Evolutionary conservation across 53 echinoderm and acorn worm genomes (phyloP).

Genomic region (Arbacia lixula): DNA sequence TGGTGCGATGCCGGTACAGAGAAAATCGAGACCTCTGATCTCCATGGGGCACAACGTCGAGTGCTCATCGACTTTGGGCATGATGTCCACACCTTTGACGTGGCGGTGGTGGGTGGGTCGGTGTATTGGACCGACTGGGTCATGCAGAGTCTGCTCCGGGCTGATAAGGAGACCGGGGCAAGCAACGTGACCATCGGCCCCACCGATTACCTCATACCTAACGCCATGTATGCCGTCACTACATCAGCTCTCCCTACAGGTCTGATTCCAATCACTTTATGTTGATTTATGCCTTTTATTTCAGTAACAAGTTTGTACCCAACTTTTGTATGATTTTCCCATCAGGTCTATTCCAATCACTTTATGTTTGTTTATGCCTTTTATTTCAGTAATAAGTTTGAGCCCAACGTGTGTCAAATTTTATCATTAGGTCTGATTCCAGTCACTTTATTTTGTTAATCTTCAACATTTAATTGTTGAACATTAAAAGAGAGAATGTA

Average conservation of each 20-base stretch:
- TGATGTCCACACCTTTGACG: constrained; percentile 61
- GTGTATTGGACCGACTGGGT: constrained; percentile 84
- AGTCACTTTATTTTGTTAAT: neutral
- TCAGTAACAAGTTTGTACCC: constrained; percentile 34
- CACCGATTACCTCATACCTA: constrained; percentile 63
- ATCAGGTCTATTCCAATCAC: neutral
- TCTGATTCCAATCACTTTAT: neutral
- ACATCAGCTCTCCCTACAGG: neutral
- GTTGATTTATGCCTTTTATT: neutral
- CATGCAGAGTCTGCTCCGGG: constrained; percentile 56
- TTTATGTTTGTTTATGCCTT: neutral
- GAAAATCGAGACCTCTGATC: constrained; percentile 67
- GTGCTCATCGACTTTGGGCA: constrained; percentile 48
- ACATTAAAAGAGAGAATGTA: too few species aligned
- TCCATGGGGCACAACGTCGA: constrained; percentile 55
- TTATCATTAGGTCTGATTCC: neutral
- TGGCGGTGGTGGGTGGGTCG: constrained; percentile 51
- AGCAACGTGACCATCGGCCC: constrained; percentile 47
- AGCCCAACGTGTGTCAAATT: too few species aligned
- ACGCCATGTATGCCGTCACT: constrained; percentile 35
- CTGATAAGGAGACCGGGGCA: constrained; percentile 56
- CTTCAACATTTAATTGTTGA: too few species aligned
- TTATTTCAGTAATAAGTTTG: constrained; percentile 22
- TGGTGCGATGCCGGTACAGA: constrained; percentile 77
- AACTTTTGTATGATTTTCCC: too few species aligned